phyloP scores from a whole-genome alignment of 2,113 vertebrate genomes.

The Bubo scandiacus region DNA sequence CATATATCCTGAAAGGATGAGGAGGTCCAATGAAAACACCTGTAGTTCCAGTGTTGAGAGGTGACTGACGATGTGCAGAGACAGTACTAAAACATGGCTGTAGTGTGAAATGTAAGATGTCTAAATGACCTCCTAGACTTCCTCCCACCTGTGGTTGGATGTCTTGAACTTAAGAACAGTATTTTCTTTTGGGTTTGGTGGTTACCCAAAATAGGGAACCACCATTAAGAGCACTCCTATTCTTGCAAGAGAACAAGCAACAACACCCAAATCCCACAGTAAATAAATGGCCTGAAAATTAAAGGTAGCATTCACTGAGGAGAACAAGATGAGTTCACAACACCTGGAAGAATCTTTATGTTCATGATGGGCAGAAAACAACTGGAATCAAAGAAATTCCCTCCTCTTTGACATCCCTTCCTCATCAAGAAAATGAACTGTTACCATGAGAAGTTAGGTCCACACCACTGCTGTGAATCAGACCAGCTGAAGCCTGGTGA shows the following conservation, averaged over 20 bases:
- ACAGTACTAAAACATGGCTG: not conserved
- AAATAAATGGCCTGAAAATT: not conserved
- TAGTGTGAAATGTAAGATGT: not conserved
- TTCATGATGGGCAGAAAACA: not conserved
- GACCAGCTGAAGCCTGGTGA: not conserved
- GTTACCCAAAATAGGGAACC: not conserved
- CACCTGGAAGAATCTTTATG: not conserved
- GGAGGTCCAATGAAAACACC: not conserved
- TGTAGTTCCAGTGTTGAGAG: not conserved
- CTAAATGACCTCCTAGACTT: not conserved
- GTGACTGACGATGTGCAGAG: rapidly evolving
- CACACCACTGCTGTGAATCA: not conserved
- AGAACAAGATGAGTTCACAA: not conserved
- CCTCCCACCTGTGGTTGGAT: not conserved
- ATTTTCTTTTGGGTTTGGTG: not conserved
- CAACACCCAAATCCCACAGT: not conserved
- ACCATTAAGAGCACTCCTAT: not conserved
- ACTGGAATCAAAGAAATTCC: not conserved
- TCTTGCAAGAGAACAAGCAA: not conserved
- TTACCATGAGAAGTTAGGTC: not conserved
- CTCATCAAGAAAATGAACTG: not conserved
- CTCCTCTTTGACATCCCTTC: not conserved
- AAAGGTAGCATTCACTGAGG: not conserved
- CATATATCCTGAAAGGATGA: not conserved
- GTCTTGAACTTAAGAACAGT: not conserved